Evolutionary conservation across 53 echinoderm and acorn worm genomes (phyloP), one percentile per base, ranked within the genome.

Genomic region (Mesocentrotus franciscanus): DNA sequence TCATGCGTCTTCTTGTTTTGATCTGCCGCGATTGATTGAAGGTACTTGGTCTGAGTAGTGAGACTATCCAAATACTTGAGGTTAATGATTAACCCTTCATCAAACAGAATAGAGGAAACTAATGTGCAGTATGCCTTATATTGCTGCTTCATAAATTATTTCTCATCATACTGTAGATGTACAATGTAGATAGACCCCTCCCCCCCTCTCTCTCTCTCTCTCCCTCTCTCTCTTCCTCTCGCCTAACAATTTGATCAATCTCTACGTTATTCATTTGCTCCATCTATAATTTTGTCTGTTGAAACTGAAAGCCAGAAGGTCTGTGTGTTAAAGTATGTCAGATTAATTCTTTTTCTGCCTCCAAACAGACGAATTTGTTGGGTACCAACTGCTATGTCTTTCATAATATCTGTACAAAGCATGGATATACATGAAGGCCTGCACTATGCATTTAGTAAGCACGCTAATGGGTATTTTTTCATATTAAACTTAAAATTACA

Each of bases 11-110:
- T 30, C 12, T 85, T 87, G 27, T 87, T 56, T n/a, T 56, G 87
- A 58, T 56, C 84, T 12, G 42, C 42, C 24, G 20, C 24, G 49
- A 84, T 84, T 49, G 84, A 84, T 18, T 84, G 35, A 78, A 84
- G 15, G 24, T 1, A 42, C 87, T 87, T 29, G 3, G 87, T 56
- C 87, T 87, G 58, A n/a, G 87, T 10, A 14, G 14, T 12, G 58
- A 56, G 87, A 87, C 87, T 87, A 87, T 87, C 34, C 59, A 87
- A 87, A 87, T 87, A 59, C 58, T 87, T 87, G 87, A 87, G 87
- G 87, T 87, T 87, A 87, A 87, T 87, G 56, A 87, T 87, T 87
- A n/a, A 87, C 87, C 27, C 56, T 57, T 58, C 87, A 12, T 58
- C 56, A 87, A 87, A 87, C 87, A 87, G 58, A 87, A 20, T 84